Percentiles rank a stretch among this genome's conserved stretches.
These are phyloP conservation scores for Lota lota DNA, from an alignment of 2,113 vertebrate species.

Conservation along the genomic window DNA sequence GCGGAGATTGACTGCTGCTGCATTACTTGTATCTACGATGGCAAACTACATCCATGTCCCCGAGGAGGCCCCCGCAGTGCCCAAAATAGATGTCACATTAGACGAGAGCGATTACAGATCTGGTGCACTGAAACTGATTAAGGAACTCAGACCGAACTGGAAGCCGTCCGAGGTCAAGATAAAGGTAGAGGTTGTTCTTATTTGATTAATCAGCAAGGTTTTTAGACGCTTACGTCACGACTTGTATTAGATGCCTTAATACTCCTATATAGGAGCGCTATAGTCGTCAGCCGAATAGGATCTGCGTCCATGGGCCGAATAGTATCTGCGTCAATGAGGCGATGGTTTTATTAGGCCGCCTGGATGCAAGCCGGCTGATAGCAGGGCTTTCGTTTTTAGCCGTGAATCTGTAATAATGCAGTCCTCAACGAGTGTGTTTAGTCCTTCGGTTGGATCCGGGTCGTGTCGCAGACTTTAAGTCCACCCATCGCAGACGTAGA, in stretches of 20 bases:
- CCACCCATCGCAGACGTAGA: no score
- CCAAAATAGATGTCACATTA: conserved; percentile 75
- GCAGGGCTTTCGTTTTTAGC: no score
- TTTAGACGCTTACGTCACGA: no score
- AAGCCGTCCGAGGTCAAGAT: conserved; percentile 75
- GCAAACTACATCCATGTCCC: conserved; percentile 80
- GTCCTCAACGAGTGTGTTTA: no score
- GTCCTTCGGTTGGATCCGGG: no score
- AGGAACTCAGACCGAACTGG: conserved; percentile 75
- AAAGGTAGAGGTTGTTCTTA: conserved; percentile 61
- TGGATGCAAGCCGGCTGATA: no score
- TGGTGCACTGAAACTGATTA: conserved; percentile 69
- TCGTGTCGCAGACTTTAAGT: no score
- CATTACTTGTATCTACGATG: conserved; percentile 45
- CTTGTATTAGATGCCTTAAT: no score
- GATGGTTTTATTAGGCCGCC: no score
- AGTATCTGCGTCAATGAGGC: conserved; percentile 35
- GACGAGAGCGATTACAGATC: conserved; percentile 72
- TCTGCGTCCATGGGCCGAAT: neutral
- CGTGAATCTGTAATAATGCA: no score
- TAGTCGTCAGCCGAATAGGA: neutral
- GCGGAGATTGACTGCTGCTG: no score
- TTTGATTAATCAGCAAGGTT: neutral
- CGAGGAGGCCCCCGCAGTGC: conserved; percentile 71
- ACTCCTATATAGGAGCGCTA: neutral